Conservation (phyloP, 2,797 vertebrate species). For the Sorex maritimensis region DNA sequence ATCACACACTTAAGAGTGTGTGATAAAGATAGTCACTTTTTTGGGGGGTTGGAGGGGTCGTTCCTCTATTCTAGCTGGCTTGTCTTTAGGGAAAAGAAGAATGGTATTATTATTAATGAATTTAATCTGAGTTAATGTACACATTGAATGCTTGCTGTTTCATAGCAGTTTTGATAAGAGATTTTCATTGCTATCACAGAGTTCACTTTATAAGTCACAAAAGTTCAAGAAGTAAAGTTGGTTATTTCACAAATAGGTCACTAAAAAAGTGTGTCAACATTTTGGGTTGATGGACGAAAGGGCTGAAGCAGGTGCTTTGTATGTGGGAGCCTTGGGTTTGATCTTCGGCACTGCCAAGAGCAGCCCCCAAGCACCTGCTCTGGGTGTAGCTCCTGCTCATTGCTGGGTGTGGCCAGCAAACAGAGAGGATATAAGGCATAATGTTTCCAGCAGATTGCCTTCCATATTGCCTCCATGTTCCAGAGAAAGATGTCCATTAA, state of each 20-base stretch:
- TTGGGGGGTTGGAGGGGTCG: background rate
- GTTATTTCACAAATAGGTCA: background rate
- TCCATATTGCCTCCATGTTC: background rate
- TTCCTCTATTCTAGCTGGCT: background rate
- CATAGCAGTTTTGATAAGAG: background rate
- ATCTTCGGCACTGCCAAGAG: no score
- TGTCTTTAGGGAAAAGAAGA: constrained; percentile 11
- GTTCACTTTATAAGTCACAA: background rate
- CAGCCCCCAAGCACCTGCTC: no score
- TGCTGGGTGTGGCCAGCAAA: no score
- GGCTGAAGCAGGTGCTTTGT: no score
- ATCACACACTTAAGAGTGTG: background rate
- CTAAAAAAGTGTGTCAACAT: no score
- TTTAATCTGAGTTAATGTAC: background rate
- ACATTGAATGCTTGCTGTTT: background rate
- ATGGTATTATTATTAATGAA: background rate
- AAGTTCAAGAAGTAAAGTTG: constrained; percentile 29
- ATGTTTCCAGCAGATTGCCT: background rate
- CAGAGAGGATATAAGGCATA: no score
- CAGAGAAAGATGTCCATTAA: background rate
- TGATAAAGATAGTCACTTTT: background rate
- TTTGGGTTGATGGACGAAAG: no score
- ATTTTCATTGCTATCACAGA: background rate
- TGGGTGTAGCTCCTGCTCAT: no score
- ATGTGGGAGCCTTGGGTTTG: no score